phyloP scores from a whole-genome alignment of 2,113 vertebrate species.

The Siniperca knerii region DNA sequence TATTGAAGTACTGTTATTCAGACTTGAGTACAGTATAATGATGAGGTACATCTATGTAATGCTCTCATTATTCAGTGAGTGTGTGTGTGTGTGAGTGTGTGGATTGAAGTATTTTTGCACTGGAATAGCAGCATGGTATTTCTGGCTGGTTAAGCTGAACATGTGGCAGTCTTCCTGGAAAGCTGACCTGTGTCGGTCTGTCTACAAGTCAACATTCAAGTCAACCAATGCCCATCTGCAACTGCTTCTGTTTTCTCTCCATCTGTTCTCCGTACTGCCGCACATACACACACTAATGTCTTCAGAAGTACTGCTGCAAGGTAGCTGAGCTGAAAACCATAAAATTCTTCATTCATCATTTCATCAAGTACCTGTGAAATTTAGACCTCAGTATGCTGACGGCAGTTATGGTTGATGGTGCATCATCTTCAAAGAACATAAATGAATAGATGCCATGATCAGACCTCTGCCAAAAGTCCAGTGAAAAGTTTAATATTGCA shows the following conservation, averaged over 20 bases:
- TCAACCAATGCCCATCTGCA: conserved; percentile 58
- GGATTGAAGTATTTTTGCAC: background rate
- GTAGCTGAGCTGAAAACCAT: conserved; percentile 25
- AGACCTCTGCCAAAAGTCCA: conserved; percentile 54
- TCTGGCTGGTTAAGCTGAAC: conserved; percentile 65
- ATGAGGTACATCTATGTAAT: conserved; percentile 6
- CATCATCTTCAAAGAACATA: conserved; percentile 41
- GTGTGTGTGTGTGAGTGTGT: background rate
- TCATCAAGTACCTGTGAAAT: conserved; percentile 43
- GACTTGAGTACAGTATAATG: background rate
- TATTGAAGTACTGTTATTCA: background rate
- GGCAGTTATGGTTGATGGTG: conserved; percentile 15
- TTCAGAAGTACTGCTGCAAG: conserved; percentile 26
- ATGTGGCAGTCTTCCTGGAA: conserved; percentile 62
- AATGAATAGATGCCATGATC: conserved; percentile 35
- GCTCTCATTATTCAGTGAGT: background rate
- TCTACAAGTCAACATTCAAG: conserved; percentile 66
- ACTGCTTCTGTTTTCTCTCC: conserved; percentile 65
- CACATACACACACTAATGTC: background rate
- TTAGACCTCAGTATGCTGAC: conserved; percentile 20
- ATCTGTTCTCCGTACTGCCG: conserved; percentile 61
- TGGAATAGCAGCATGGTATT: conserved; percentile 47
- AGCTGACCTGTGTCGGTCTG: conserved; percentile 59
- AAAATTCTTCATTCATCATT: conserved; percentile 37
- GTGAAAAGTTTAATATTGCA: conserved; percentile 62